Evolutionary conservation across 1,140 invertebrate genomes (phyloP), one percentile per base, ranked within the genome.

Genomic region (Neomicropteryx cornuta): DNA sequence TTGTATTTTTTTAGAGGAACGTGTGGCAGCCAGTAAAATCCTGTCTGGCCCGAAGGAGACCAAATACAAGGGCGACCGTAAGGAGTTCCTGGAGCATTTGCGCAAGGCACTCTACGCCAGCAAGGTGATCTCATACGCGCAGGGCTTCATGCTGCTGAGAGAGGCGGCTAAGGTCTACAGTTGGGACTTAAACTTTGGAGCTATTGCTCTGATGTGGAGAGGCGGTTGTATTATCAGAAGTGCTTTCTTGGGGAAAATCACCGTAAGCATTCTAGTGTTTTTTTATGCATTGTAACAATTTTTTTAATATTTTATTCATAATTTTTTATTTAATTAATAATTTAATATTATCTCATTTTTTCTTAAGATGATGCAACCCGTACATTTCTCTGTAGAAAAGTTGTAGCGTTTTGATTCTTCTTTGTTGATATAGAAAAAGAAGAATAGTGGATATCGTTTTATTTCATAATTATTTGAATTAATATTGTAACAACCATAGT

Each of bases 201-300:
- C 87, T 23, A 97, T 99, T 51, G 96, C 97, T 11, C 68, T 99
- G 1, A 99, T 99, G 96, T 99, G 97, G 97, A 75, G 96, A 46
- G 97, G 97, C 17, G 97, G 97, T 21, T 99, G 97, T 59, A 99
- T 99, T 55, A 99, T 98, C 55, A 76, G 94, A 56, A 95, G 91
- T 59, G 86, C 77, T 1, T 99, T 99, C 62, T 70, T 99, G 38
- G 94, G 92, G 18, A 92, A 97, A 56, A 99, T 99, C 47, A 99
- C 62, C 55, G 62, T 61, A 44, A 50, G n/a, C 3, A 29, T 13
- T 8, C 23, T n/a, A n/a, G n/a, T n/a, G n/a, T n/a, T n/a, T n/a
- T n/a, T n/a, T n/a, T n/a, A n/a, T n/a, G n/a, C n/a, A n/a, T n/a
- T n/a, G n/a, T n/a, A n/a, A n/a, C n/a, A n/a, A n/a, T n/a, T n/a